Percentiles rank a stretch among this genome's conserved stretches.
phyloP scores from a whole-genome alignment of 30 jellyfish, hydroid and myxozoan species.

The Mastigias papua region DNA sequence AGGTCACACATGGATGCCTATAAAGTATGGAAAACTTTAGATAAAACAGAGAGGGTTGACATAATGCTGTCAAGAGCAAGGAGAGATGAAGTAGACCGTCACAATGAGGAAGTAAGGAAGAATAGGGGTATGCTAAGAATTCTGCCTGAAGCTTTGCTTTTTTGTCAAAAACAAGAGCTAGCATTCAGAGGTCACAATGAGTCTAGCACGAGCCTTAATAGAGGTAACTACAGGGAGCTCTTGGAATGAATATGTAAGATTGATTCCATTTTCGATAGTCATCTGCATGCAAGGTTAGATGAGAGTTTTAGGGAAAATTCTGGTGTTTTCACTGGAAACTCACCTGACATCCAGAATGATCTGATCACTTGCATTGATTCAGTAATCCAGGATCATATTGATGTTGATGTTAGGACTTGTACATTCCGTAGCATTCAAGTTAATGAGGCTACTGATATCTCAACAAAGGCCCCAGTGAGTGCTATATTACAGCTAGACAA shows the following conservation, averaged over 20 bases:
- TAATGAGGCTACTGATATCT: constrained; percentile 43
- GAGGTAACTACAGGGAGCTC: no score
- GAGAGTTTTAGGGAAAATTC: background rate
- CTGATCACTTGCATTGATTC: background rate
- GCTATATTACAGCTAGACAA: constrained; percentile 25
- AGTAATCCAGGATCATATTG: constrained; percentile 11
- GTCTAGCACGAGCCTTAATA: constrained; percentile 28
- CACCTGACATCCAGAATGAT: constrained; percentile 57
- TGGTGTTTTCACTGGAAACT: constrained; percentile 59
- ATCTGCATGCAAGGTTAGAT: constrained; percentile 42
- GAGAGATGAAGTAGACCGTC: no score
- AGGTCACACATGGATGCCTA: constrained; percentile 36
- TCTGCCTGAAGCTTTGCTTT: constrained; percentile 5
- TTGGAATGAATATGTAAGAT: no score
- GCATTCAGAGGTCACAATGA: constrained; percentile 67
- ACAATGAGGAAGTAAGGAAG: constrained; percentile 47
- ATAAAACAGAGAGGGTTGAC: constrained; percentile 44
- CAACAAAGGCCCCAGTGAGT: constrained; percentile 41
- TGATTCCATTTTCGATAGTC: no score
- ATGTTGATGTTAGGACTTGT: background rate
- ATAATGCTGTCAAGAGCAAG: no score
- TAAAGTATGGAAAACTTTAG: constrained; percentile 45
- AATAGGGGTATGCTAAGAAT: constrained; percentile 41
- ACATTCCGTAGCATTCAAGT: constrained; percentile 22
- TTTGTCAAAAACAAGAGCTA: constrained; percentile 31